Evolutionary conservation across 2,888 invertebrate genomes (phyloP), one percentile per base, ranked within the genome.

Genomic region (Hyppa rectilinea): DNA sequence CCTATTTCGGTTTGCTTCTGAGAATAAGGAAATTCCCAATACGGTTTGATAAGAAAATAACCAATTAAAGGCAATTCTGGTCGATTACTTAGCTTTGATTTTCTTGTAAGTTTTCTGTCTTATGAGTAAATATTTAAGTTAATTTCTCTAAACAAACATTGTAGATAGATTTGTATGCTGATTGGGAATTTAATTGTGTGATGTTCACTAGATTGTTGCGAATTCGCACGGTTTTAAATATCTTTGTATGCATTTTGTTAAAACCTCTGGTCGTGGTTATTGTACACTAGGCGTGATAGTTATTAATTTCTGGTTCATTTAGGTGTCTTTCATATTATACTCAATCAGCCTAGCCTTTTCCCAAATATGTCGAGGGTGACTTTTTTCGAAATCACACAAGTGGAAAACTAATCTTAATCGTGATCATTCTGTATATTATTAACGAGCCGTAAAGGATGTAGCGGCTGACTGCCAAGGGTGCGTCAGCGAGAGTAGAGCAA

Each of bases 141-240:
- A 38, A 45, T 64, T 64, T 71, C 43, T 64, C 20, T 75, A 71
- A 75, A 53, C 45, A 71, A 75, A 71, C 52, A 53, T 52, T 34
- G 52, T 38, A 52, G 40, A 80, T 68, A 76, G 55, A 80, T 71
- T 72, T 72, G 73, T 62, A 77, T 83, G 73, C 49, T 73, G 80
- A 80, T 69, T 80, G 45, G 23, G 45, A 56, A 83, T 75, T 67
- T 55, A 76, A 71, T 52, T 65, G 66, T 43, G 36, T 50, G 75
- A 75, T 82, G 71, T 31, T 60, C 56, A 31, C 40, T 29, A 67
- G 66, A 76, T 80, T 68, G 64, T 47, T 23, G 36, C 20, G 47
- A 60, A 62, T 59, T 77, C 76, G 34, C 81, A 77, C 76, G 81
- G 29, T 14, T 66, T 62, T 68, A 47, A 45, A 50, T 59, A 62